These are phyloP conservation scores for Idaea biselata DNA, from an alignment of 2,888 invertebrate genomes.

Conservation along the genomic window DNA sequence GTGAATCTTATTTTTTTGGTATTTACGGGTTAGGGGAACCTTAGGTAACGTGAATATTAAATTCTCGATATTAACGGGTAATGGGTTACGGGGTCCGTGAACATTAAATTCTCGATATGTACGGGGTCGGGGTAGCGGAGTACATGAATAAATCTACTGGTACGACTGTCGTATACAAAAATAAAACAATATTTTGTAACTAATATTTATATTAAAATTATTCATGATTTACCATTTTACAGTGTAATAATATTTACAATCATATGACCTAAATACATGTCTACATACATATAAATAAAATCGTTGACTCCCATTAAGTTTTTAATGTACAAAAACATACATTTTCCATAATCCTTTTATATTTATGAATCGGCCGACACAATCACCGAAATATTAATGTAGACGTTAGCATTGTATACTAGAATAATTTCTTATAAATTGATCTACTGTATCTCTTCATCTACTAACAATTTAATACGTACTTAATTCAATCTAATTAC, in stretches of 20 bases:
- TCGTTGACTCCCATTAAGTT: slow-evolving; percentile 76
- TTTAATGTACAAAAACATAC: slow-evolving; percentile 71
- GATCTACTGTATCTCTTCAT: background rate
- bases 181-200: slow-evolving; percentile 76
- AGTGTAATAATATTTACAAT: slow-evolving; percentile 79
- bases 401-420: background rate
- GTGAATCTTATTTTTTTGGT: too few relatives aligned
- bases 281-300: slow-evolving; percentile 79
- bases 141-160: too few relatives aligned
- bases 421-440: background rate
- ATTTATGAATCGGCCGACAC: slow-evolving; percentile 47
- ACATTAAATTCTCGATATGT: too few relatives aligned
- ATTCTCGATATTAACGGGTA: too few relatives aligned
- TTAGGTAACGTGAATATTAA: too few relatives aligned
- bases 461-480: background rate
- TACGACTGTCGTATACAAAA: slow-evolving; percentile 27
- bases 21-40: too few relatives aligned
- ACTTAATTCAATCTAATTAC: background rate
- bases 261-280: slow-evolving; percentile 73
- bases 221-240: slow-evolving; percentile 80
- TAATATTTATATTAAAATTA: slow-evolving; percentile 78
- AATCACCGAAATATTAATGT: background rate
- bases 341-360: slow-evolving; percentile 45
- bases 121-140: too few relatives aligned
- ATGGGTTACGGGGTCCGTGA: too few relatives aligned